Percentiles rank a stretch among this genome's conserved stretches.
These are phyloP conservation scores for Ephialtes manifestator DNA, from an alignment of 2,888 invertebrate genomes.

Conservation along the genomic window DNA sequence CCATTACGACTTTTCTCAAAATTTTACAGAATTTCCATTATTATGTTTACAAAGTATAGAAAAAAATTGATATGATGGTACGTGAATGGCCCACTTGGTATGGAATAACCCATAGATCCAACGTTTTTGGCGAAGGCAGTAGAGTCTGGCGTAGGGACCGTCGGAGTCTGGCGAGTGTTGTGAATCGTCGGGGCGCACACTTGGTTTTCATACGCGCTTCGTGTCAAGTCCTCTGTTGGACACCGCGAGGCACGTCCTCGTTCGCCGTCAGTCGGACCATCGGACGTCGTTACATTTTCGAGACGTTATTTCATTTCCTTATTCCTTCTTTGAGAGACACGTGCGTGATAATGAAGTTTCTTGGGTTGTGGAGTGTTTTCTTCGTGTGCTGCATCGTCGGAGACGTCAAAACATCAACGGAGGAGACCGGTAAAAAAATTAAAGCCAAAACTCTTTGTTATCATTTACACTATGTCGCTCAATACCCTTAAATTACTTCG, in stretches of 20 bases:
- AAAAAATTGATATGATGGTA: too few relatives aligned
- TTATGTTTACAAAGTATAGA: too few relatives aligned
- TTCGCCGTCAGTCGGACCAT: not conserved
- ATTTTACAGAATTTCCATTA: too few relatives aligned
- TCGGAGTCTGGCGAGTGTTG: slow-evolving; percentile 36
- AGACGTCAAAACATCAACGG: slow-evolving; percentile 54
- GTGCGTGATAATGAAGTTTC: slow-evolving; percentile 53
- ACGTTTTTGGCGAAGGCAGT: slow-evolving; percentile 58
- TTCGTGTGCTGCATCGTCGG: slow-evolving; percentile 61
- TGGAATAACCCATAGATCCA: too few relatives aligned
- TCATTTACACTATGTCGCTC: not conserved
- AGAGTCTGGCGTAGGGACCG: slow-evolving; percentile 4
- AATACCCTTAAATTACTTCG: not conserved
- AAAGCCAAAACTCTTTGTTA: not conserved
- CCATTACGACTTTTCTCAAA: too few relatives aligned
- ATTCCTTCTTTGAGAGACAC: not conserved
- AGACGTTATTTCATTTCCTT: not conserved
- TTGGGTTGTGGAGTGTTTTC: slow-evolving; percentile 58
- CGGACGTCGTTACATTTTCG: not conserved
- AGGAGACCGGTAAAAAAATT: slow-evolving; percentile 59
- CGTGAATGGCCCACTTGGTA: too few relatives aligned
- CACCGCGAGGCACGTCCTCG: slow-evolving; percentile 11
- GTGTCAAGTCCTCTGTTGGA: slow-evolving; percentile 28
- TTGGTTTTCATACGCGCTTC: slow-evolving; percentile 52
- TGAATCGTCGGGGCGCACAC: slow-evolving; percentile 46